Evolutionary conservation across 2,113 vertebrate genomes (phyloP), one percentile per base, ranked within the genome.

Genomic region (Junco hyemalis): DNA sequence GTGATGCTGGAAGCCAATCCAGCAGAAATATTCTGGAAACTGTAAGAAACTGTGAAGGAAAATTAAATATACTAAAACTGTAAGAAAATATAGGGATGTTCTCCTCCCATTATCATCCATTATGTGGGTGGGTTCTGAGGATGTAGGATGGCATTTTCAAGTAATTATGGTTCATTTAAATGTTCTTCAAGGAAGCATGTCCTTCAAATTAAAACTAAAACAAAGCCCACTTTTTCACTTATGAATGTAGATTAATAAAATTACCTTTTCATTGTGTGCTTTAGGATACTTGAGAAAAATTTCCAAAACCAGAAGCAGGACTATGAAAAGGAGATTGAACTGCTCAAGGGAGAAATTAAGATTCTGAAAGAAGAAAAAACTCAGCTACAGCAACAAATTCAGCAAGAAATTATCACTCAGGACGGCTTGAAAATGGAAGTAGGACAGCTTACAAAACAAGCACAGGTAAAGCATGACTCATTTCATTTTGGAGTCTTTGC

Each of bases 281-380:
- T 24, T 88, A 99, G 99, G 80, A 97, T 98, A 64, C 98, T 99
- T 50, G 99, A 99, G 97, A 99, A 99, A 95, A 98, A 97, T 81
- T 97, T 98, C 85, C 98, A 98, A 59, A 98, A 98, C 79, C 98
- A 98, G 96, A 98, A 96, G 26, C 97, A 98, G 69, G 98, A 99
- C 84, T 98, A 98, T 47, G 98, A 99, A 79, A 98, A 97, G 40
- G 98, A 99, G 90, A 97, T 99, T 71, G 96, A 94, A 44, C 70
- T 71, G 26, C 96, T 99, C 56, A 98, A 98, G 89, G 98, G 97
- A 84, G 99, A 99, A 96, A 98, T 98, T 40, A 98, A 97, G 77
- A 74, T 82, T 68, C 76, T 99, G 78, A 98, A 96, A 88, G 98
- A 98, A 31, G 98, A 99, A 95, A 98, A 98, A 56, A 56, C 90